A percentile compares a stretch with the other conserved stretches of the same genome.
These are phyloP conservation scores for Grammomys dolichurus DNA, from an alignment of 2,113 vertebrate species.

Conservation along the genomic window DNA sequence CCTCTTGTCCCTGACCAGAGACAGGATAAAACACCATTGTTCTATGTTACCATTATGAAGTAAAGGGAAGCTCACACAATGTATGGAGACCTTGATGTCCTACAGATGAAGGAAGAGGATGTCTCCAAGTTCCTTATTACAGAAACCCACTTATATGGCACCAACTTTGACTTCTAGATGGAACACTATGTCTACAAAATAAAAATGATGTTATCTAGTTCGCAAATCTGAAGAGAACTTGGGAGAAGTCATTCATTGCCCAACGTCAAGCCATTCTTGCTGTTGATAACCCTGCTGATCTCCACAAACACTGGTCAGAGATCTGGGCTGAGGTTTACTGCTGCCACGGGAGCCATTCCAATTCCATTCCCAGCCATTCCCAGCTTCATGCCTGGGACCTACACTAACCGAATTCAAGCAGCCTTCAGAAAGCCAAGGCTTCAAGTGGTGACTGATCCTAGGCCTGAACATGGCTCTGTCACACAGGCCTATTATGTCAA, in stretches of 20 bases:
- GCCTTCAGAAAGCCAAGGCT: neutral
- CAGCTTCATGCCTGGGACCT: neutral
- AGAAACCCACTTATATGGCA: neutral
- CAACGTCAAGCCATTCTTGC: neutral
- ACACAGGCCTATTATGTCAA: neutral
- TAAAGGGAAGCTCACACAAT: neutral
- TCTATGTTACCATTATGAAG: neutral
- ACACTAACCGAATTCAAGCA: neutral
- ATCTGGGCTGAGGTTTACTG: neutral
- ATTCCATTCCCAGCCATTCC: too few species aligned
- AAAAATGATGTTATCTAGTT: neutral
- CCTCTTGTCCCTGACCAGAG: neutral
- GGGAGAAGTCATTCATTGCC: neutral
- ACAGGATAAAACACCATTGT: too few species aligned
- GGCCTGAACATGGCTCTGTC: neutral
- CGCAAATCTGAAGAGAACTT: neutral
- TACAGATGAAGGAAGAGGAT: neutral
- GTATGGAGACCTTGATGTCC: neutral
- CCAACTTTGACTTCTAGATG: neutral
- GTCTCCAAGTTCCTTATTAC: neutral
- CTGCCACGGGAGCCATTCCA: neutral
- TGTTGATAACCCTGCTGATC: neutral
- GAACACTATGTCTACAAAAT: too few species aligned
- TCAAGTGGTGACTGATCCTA: neutral
- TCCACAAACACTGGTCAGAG: neutral